phyloP scores from a whole-genome alignment of 2,888 invertebrate species.

The Marronus borbonicus region DNA sequence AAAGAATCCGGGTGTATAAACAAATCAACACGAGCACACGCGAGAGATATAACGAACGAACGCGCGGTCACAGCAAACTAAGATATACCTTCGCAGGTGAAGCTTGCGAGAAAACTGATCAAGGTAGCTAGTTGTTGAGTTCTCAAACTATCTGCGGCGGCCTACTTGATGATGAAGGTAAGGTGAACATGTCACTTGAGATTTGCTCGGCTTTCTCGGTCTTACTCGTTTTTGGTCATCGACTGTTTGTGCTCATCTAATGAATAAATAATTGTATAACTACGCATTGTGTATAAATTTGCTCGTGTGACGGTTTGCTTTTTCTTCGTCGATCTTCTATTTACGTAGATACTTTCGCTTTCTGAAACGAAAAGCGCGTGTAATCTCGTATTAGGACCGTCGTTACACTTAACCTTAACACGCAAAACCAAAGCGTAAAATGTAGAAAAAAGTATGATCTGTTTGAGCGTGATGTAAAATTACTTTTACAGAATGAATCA shows the following conservation, averaged over 20 bases:
- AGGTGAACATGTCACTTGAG: slow-evolving; percentile 60
- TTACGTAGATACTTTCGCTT: slow-evolving; percentile 25
- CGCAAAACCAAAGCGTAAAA: too few relatives aligned
- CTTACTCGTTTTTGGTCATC: slow-evolving; percentile 41
- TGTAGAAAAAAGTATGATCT: too few relatives aligned
- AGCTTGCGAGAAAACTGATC: slow-evolving; percentile 64
- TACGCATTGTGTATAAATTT: slow-evolving; percentile 6
- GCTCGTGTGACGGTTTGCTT: neutral
- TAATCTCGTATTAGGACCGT: neutral
- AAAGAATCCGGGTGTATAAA: slow-evolving; percentile 50
- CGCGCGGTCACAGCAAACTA: slow-evolving; percentile 55
- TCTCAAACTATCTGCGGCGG: slow-evolving; percentile 62
- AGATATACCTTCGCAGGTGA: slow-evolving; percentile 62
- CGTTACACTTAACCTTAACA: too few relatives aligned
- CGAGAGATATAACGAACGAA: slow-evolving; percentile 53
- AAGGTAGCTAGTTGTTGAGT: slow-evolving; percentile 60
- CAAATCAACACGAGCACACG: slow-evolving; percentile 58
- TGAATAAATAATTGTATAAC: slow-evolving; percentile 33
- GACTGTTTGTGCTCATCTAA: slow-evolving; percentile 40
- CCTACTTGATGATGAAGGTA: slow-evolving; percentile 64
- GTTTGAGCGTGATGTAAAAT: too few relatives aligned
- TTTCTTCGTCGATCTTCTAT: neutral
- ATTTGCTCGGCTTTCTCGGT: slow-evolving; percentile 58
- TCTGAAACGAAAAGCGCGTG: neutral
- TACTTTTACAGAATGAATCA: too few relatives aligned